Evolutionary conservation across 2,888 invertebrate species (phyloP), one percentile per base, ranked within the genome.

Genomic region (Phytoseiulus persimilis): DNA sequence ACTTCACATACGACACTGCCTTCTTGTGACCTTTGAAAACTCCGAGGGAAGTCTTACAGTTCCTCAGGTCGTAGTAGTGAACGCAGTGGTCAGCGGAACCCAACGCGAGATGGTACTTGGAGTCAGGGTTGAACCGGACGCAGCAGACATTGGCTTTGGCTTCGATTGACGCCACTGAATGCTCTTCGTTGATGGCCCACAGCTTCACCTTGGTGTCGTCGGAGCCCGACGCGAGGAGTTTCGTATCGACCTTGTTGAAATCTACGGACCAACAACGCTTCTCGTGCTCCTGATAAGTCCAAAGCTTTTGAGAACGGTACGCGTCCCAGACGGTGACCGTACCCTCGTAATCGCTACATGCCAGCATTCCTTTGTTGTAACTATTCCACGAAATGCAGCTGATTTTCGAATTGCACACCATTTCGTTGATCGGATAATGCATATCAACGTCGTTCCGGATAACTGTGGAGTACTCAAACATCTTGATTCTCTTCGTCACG

Each of bases 51-150:
- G 95, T 95, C 90, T 95, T 95, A 92, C 96, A 95, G 91, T 96
- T 95, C 83, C 98, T 94, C 91, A 98, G 94, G 93, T 98, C 98
- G 93, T 97, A 98, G 92, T 98, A 97, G 93, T 98, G 97, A 90
- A 98, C 97, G 94, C 96, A 97, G 93, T 98, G 98, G 93, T 98
- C 98, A 33, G 98, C 98, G n/a, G 97, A 97, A 28, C 98, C 98
- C 93, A 97, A 98, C 0, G 97, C 97, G 90, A 98, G 94, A 92
- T 97, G 96, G 92, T 95, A 96, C 0, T 96, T 95, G 91, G 96
- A 96, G 90, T 94, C 94, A 0, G 96, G 96, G 93, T 96, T 96
- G 93, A 96, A 96, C 92, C 97, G 96, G 31, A 98, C 98, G 93
- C 97, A 98, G 93, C 98, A 98, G 90, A 98, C 97, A 93, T 98